Base-by-base conservation (phyloP, 2,113 vertebrate genomes). In the Poeciliopsis prolifica region DNA sequence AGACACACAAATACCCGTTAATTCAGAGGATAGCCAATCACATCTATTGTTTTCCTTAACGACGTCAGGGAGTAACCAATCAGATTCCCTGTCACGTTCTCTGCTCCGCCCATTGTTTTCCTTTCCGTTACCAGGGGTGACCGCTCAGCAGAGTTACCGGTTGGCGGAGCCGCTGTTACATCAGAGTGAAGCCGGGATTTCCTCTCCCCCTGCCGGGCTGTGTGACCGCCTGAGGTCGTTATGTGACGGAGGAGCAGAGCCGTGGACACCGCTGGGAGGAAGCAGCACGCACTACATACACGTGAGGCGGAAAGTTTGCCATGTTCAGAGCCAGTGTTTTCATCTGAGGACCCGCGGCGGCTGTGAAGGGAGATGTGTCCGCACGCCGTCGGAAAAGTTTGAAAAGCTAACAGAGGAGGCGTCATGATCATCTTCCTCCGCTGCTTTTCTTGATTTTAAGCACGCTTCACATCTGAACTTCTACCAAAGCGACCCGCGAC, bases 151-250 rank as follows among this genome's bases (percentile, higher is more conserved):
- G 26, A 24, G 69, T 35, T 44, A 1, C 13, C 66, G 69, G 81
- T 91, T 87, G 89, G 91, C 63, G 8, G 78, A 71, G 70, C 61
- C 29, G 10, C 9, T 13, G 12, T 93, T 88, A 92, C 92, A 65
- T 91, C 76, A 83, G 44, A 0, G 44, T 6, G n/a, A 68, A 62
- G 37, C 79, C 71, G 91, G 92, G 92, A 92, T 91, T 94, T 87
- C 93, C 92, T 89, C 68, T 83, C 81, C 72, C 44, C 72, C 44
- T 3, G 68, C 4, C 9, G 78, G 65, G 74, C 72, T 68, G 22
- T 30, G 37, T 66, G 76, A 66, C 31, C 30, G 44, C 44, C 29
- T 67, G 15, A 44, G 13, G 70, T 29, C 5, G 61, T 48, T 12
- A 62, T 44, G 70, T 63, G 77, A 70, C 78, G 35, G 24, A 0